Evolutionary conservation across 35 echinoderm and acorn worm genomes (phyloP).

Genomic region (Ophioderma brevispina): DNA sequence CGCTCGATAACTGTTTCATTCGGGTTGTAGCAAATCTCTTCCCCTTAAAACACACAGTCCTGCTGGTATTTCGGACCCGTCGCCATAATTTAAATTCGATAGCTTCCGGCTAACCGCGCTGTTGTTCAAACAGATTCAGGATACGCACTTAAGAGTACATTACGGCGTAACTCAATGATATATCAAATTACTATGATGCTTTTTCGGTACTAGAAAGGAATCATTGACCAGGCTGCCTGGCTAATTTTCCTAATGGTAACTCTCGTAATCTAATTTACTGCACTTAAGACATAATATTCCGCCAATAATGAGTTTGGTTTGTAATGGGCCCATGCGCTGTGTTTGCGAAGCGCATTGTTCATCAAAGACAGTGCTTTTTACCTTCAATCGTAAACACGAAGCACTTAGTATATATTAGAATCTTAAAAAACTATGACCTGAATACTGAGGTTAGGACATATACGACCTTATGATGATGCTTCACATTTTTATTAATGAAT

Average conservation of each 20-base stretch:
- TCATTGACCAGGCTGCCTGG: neutral
- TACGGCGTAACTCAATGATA: neutral
- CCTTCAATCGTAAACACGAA: neutral
- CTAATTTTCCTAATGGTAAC: neutral
- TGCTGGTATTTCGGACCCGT: neutral
- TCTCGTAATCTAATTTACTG: neutral
- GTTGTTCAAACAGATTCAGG: too few relatives aligned
- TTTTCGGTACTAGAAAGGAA: neutral
- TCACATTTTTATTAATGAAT: neutral
- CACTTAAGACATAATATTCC: slow-evolving; percentile 2
- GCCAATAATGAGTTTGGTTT: neutral
- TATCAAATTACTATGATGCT: neutral
- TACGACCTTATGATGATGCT: neutral
- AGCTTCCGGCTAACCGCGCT: neutral
- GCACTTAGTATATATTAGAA: neutral
- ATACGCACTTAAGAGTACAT: neutral
- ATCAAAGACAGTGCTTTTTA: neutral
- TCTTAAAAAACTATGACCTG: neutral
- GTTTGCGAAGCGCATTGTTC: neutral
- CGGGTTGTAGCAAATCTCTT: too few relatives aligned
- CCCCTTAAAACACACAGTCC: too few relatives aligned
- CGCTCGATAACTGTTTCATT: too few relatives aligned
- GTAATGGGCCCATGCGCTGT: neutral
- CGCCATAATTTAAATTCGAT: neutral
- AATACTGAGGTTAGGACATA: neutral